phyloP scores from a whole-genome alignment of 2,113 vertebrate species.

The Picathartes gymnocephalus region DNA sequence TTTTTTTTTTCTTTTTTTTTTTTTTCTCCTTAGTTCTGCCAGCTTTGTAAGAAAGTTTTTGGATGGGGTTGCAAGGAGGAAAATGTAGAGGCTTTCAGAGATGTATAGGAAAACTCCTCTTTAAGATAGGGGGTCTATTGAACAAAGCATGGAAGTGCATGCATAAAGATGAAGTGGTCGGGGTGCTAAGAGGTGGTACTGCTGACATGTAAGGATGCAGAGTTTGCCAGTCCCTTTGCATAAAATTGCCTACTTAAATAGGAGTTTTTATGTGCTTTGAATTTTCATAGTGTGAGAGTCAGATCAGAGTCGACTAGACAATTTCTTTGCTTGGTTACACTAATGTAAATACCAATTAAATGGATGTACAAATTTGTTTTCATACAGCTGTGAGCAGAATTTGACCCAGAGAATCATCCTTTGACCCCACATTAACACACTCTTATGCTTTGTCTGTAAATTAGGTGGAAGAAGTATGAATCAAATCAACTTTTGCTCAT shows the following conservation, averaged over 20 bases:
- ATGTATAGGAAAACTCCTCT: neutral
- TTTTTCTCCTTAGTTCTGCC: neutral
- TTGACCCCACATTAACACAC: neutral
- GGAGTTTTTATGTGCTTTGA: neutral
- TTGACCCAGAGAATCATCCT: neutral
- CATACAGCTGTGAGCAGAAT: neutral
- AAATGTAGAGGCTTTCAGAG: neutral
- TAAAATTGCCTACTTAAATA: neutral
- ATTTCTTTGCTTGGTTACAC: neutral
- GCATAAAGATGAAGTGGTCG: neutral
- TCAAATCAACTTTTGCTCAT: neutral
- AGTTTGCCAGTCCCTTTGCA: neutral
- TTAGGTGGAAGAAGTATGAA: neutral
- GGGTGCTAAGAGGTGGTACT: neutral
- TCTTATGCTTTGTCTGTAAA: neutral
- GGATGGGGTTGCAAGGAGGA: neutral
- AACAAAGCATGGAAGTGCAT: neutral
- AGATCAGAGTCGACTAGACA: neutral
- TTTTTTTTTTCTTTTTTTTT: neutral
- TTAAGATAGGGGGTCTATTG: neutral
- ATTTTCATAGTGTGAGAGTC: neutral
- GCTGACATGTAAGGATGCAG: neutral
- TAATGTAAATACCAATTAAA: neutral
- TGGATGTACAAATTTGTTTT: neutral
- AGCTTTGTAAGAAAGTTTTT: neutral